Base-by-base conservation (phyloP, 2,797 vertebrate genomes). In the Sebastes variabilis region DNA sequence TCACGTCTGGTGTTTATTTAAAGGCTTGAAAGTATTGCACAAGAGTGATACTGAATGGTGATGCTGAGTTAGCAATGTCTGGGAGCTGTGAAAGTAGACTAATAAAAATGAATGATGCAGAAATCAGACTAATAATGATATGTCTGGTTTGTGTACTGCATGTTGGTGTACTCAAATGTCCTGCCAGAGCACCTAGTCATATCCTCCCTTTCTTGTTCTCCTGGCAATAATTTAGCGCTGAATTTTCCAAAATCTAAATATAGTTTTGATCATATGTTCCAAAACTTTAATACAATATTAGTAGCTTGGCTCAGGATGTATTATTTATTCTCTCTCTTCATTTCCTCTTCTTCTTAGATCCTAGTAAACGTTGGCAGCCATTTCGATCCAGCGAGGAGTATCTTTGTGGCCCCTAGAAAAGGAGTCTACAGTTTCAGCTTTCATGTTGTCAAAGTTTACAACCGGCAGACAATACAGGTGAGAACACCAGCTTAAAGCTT, bases 341-440 rank as follows among this genome's bases (percentile, higher is more conserved):
- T 69, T 14, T 18, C 22, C 2, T 78, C 18, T 81, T 58, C 32
- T 29, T 61, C 13, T 12, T 55, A 96, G 96, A 92, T 96, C 58
- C 82, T 96, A 60, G 96, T 96, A 66, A 96, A 96, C 0, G 90
- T 96, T 2, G 96, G 96, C 18, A 87, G 94, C 72, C 95, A 96
- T 80, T 96, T 96, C 70, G 95, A 96, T 69, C 95, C 95, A 0
- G 96, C 95, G 0, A 87, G 93, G 25, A 96, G 96, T 34, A 82
- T 96, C 85, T 96, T 96, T 5, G 88, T 95, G 66, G 96, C 96
- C 0, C 96, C 96, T 0, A 92, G 94, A 55, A 96, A 95, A 91
- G 96, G 96, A 24, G 95, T 96, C 49, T 96, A 96, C 91, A 96
- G 96, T 72, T 96, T 96, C 92, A 95, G 91, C 87, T 96, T 96